phyloP scores from a whole-genome alignment of 2,888 invertebrate species.

The Latheticus oryzae region DNA sequence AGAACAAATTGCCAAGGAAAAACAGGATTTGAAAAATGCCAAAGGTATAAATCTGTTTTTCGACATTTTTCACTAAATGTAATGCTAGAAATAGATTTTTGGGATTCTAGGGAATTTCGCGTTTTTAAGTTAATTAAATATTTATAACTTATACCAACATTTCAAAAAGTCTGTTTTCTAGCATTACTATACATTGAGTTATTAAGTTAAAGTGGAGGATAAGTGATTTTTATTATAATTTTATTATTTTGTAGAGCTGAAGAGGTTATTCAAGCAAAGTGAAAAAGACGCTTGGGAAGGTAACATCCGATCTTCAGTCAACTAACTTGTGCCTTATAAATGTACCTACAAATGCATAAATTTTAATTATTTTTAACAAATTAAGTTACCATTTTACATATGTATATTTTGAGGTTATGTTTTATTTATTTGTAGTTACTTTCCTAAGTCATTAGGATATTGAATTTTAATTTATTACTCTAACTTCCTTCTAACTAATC shows the following conservation, averaged over 20 bases:
- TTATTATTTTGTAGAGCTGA: slow-evolving; percentile 58
- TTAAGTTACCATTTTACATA: slow-evolving; percentile 3
- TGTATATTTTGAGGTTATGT: slow-evolving; percentile 1
- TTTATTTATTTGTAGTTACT: slow-evolving; percentile 7
- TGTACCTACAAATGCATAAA: slow-evolving; percentile 17
- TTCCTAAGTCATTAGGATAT: no score
- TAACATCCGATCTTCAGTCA: slow-evolving; percentile 54
- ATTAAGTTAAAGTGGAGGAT: no score
- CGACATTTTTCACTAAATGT: no score
- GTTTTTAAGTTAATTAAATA: background rate
- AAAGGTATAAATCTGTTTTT: slow-evolving; percentile 56
- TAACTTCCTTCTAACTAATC: slow-evolving; percentile 20
- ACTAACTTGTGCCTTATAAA: slow-evolving; percentile 38
- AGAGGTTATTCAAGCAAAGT: slow-evolving; percentile 57
- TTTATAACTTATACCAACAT: no score
- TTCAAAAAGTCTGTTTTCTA: no score
- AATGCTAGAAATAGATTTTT: no score
- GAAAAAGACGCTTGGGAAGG: slow-evolving; percentile 65
- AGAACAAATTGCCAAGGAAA: slow-evolving; percentile 59
- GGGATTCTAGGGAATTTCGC: background rate
- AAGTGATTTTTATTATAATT: background rate
- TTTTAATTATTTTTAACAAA: slow-evolving; percentile 24
- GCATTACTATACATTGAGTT: background rate
- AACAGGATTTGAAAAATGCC: slow-evolving; percentile 59
- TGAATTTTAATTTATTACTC: no score